Evolutionary conservation across 2,888 invertebrate genomes (phyloP).

Genomic region (Hermodice carunculata): DNA sequence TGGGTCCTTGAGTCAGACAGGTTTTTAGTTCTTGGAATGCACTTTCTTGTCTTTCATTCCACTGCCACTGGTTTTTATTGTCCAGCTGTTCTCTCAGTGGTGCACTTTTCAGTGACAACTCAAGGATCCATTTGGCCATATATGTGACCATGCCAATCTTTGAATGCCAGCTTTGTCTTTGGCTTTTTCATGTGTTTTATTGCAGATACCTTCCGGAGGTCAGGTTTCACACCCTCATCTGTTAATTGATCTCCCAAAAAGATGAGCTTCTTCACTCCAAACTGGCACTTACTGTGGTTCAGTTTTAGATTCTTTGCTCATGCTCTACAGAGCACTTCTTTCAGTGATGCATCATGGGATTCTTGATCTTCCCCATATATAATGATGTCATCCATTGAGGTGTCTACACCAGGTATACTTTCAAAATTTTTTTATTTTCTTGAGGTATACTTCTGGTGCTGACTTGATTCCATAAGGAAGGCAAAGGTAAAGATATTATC

Average conservation of each 20-base stretch:
- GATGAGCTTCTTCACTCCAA: constrained; percentile 17
- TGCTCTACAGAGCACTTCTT: constrained; percentile 18
- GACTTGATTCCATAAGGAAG: constrained; percentile 36
- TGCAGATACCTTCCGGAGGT: constrained; percentile 30
- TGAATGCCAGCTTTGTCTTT: no score
- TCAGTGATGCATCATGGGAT: constrained; percentile 23
- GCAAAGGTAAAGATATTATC: constrained; percentile 27
- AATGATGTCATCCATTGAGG: constrained; percentile 36
- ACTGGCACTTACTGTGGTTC: constrained; percentile 27
- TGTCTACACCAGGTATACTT: constrained; percentile 32
- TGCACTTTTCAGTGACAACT: constrained; percentile 17
- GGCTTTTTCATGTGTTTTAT: constrained; percentile 25
- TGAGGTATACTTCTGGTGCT: constrained; percentile 33
- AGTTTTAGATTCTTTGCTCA: constrained; percentile 20
- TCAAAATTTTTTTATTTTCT: constrained; percentile 27
- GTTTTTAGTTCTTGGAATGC: constrained; percentile 26
- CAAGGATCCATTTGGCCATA: constrained; percentile 25
- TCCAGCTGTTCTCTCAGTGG: constrained; percentile 25
- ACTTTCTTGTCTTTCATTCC: constrained; percentile 23
- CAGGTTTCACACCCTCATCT: constrained; percentile 17
- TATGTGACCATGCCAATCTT: constrained; percentile 38
- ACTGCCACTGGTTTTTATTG: constrained; percentile 31
- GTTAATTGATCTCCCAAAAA: constrained; percentile 33
- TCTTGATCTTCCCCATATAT: no score
- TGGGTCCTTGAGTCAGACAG: constrained; percentile 5